Evolutionary conservation across 1,140 invertebrate genomes (phyloP).

Genomic region (Ostrea denselamellosa): DNA sequence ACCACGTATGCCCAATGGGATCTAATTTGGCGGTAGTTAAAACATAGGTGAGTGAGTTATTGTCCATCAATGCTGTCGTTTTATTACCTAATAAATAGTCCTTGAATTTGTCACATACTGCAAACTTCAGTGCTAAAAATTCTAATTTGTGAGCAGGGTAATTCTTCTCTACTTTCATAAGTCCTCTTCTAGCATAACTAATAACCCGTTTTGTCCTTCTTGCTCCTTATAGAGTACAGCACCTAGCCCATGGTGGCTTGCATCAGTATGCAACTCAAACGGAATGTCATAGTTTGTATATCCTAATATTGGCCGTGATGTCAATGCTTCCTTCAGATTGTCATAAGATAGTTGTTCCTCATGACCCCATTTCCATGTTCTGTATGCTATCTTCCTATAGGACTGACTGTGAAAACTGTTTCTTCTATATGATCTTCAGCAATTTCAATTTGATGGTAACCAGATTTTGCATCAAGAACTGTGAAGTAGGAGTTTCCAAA

Average conservation of each 20-base stretch:
- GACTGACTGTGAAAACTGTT: no score
- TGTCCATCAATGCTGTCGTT: background rate
- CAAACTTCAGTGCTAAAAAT: background rate
- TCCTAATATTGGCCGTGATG: background rate
- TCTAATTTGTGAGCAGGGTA: no score
- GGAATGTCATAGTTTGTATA: background rate
- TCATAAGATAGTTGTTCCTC: background rate
- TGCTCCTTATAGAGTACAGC: background rate
- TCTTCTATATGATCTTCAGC: no score
- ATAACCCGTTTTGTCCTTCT: background rate
- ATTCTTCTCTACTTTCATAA: background rate
- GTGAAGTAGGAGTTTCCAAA: no score
- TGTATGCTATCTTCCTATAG: no score
- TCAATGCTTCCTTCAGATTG: no score
- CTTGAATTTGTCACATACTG: background rate
- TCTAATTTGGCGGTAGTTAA: no score
- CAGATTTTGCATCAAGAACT: no score
- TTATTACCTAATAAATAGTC: constrained; percentile 9
- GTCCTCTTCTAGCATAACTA: no score
- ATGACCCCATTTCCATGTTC: background rate
- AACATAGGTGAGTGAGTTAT: background rate
- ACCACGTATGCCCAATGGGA: no score
- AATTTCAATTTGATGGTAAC: no score
- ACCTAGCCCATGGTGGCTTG: background rate
- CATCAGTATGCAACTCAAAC: no score